Evolutionary conservation across 2,797 vertebrate species (phyloP).

Genomic region (Pterois miles): DNA sequence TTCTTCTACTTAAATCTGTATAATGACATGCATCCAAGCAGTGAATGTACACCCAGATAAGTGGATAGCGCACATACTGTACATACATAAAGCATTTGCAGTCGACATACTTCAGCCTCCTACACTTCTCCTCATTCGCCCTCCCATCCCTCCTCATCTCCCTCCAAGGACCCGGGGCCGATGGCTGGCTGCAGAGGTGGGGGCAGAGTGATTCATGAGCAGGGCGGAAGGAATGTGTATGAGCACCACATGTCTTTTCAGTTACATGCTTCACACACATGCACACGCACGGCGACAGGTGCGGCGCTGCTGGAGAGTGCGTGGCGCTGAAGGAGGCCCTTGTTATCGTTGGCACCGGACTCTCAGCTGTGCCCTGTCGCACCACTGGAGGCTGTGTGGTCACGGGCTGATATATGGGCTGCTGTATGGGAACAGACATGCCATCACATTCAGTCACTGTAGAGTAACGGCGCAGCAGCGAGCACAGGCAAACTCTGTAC

Average conservation of each 20-base stretch:
- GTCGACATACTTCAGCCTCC: constrained; percentile 44
- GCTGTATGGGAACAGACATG: constrained; percentile 45
- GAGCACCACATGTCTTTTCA: constrained; percentile 68
- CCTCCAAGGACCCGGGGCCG: constrained; percentile 24
- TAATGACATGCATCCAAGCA: constrained; percentile 5
- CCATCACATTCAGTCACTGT: constrained; percentile 43
- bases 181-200: constrained; percentile 21
- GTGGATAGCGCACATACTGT: constrained; percentile 19
- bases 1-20: constrained; percentile 7
- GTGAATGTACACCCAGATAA: constrained; percentile 12
- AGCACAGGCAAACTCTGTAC: constrained; percentile 37
- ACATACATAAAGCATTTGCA: constrained; percentile 25
- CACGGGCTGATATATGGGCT: constrained; percentile 62
- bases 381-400: constrained; percentile 57
- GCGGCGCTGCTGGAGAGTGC: constrained; percentile 40
- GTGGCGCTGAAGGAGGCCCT: constrained; percentile 52
- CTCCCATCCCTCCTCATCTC: constrained; percentile 31
- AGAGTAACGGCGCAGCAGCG: constrained; percentile 6
- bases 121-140: constrained; percentile 34
- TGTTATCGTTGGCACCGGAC: constrained; percentile 65
- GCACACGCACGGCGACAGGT: constrained; percentile 64
- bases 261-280: constrained; percentile 45
- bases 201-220: constrained; percentile 67
- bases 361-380: constrained; percentile 56
- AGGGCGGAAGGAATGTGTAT: constrained; percentile 65